Evolutionary conservation across 2,888 invertebrate genomes (phyloP).

Genomic region (Ophraella communa): DNA sequence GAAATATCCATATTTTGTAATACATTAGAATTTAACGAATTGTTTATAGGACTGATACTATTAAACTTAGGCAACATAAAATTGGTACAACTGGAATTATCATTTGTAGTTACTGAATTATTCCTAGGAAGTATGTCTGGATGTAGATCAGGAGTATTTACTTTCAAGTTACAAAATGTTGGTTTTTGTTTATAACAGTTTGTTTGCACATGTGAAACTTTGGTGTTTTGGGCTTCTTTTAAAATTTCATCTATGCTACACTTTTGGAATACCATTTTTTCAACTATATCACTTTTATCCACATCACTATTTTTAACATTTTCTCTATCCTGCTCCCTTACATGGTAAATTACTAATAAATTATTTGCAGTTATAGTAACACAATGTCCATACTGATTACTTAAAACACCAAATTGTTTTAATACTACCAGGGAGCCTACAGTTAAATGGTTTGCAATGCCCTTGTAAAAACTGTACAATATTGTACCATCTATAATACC

Average conservation of each 20-base stretch:
- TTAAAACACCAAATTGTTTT: constrained; percentile 50
- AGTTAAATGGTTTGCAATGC: constrained; percentile 43
- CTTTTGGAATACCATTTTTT: constrained; percentile 31
- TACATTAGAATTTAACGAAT: not conserved
- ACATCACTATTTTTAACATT: not conserved
- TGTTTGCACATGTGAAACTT: not conserved
- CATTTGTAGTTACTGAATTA: not conserved
- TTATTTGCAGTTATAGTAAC: constrained; percentile 52
- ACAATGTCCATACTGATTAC: constrained; percentile 46
- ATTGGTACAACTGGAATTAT: constrained; percentile 1
- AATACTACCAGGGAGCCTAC: constrained; percentile 51
- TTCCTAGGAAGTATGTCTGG: not conserved
- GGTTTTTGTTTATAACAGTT: not conserved
- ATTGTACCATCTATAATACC: constrained; percentile 52
- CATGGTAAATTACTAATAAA: constrained; percentile 49
- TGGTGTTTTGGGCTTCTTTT: constrained; percentile 17
- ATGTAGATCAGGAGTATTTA: not conserved
- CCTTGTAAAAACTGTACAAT: constrained; percentile 48
- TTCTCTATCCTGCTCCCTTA: constrained; percentile 3
- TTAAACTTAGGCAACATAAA: constrained; percentile 7
- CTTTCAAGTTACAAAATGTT: not conserved
- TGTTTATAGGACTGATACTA: not conserved
- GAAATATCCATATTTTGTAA: constrained; percentile 4
- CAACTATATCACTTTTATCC: constrained; percentile 7
- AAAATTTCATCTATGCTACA: constrained; percentile 21